A percentile compares a stretch with the other conserved stretches of the same genome.
These are phyloP conservation scores for Tachyglossus aculeatus DNA, from an alignment of 2,797 vertebrate genomes.

Conservation along the genomic window DNA sequence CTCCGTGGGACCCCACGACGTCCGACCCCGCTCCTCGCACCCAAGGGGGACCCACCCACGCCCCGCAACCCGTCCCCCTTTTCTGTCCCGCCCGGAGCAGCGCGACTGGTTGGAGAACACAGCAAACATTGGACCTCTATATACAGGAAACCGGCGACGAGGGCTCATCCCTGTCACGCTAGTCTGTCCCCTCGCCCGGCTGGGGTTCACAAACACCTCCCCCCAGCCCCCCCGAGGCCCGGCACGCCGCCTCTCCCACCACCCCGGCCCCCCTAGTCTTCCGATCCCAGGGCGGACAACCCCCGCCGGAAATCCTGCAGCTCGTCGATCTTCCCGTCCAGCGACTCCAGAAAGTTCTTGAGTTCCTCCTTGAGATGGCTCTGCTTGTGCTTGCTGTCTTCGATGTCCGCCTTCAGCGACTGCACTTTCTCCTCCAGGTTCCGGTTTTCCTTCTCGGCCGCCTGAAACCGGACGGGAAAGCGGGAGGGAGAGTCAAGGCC, in stretches of 20 bases:
- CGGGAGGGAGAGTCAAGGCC: not conserved
- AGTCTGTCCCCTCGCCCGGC: slow-evolving; percentile 62
- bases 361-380: slow-evolving; percentile 90
- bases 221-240: slow-evolving; percentile 43
- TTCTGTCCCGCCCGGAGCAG: slow-evolving; percentile 65
- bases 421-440: slow-evolving; percentile 86
- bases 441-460: slow-evolving; percentile 86
- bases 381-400: slow-evolving; percentile 89
- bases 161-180: slow-evolving; percentile 60
- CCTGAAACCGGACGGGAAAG: slow-evolving; percentile 76
- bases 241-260: slow-evolving; percentile 41
- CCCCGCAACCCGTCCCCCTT: slow-evolving; percentile 10
- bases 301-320: slow-evolving; percentile 94
- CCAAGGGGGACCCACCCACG: slow-evolving; percentile 77
- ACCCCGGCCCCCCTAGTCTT: slow-evolving; percentile 78
- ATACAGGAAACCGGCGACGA: slow-evolving; percentile 68
- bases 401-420: slow-evolving; percentile 82
- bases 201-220: slow-evolving; percentile 67
- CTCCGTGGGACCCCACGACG: too few species aligned
- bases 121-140: slow-evolving; percentile 60
- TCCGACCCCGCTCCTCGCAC: slow-evolving; percentile 75
- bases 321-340: slow-evolving; percentile 95
- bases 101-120: slow-evolving; percentile 63
- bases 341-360: slow-evolving; percentile 92
- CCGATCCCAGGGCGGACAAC: slow-evolving; percentile 89